phyloP scores from a whole-genome alignment of 2,113 vertebrate species.

The Coptodon rendalli region DNA sequence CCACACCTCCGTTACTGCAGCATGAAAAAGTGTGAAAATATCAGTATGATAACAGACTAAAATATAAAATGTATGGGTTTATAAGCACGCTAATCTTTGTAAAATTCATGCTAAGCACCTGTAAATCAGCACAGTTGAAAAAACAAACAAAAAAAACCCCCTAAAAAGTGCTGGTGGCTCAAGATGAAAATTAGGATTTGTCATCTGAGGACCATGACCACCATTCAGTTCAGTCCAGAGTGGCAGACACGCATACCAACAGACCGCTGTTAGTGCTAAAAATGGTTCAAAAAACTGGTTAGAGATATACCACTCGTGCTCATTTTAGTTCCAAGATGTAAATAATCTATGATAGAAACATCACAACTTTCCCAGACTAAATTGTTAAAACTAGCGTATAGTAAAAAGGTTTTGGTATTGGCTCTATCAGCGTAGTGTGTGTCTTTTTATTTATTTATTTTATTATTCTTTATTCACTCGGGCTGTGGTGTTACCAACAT shows the following conservation, averaged over 20 bases:
- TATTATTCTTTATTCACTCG: neutral
- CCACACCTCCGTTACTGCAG: neutral
- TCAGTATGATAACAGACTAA: neutral
- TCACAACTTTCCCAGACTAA: neutral
- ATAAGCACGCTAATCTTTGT: neutral
- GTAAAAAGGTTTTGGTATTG: neutral
- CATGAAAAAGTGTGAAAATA: neutral
- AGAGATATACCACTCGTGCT: neutral
- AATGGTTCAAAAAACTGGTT: neutral
- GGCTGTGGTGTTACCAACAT: neutral
- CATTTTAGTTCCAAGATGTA: neutral
- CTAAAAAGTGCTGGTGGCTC: neutral
- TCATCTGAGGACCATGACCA: neutral
- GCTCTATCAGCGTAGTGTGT: neutral
- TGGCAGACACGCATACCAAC: neutral
- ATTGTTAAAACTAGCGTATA: neutral
- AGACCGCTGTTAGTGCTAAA: neutral
- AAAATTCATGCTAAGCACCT: neutral
- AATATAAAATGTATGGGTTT: neutral
- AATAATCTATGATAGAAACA: neutral
- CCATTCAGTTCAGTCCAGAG: neutral
- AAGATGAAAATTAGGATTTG: neutral
- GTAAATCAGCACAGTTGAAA: neutral
- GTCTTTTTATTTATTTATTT: neutral
- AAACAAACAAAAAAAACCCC: accelerated